Percentiles rank a stretch among this genome's conserved stretches.
These are phyloP conservation scores for Lichenostomus cassidix DNA, from an alignment of 2,113 vertebrate species.

Conservation along the genomic window DNA sequence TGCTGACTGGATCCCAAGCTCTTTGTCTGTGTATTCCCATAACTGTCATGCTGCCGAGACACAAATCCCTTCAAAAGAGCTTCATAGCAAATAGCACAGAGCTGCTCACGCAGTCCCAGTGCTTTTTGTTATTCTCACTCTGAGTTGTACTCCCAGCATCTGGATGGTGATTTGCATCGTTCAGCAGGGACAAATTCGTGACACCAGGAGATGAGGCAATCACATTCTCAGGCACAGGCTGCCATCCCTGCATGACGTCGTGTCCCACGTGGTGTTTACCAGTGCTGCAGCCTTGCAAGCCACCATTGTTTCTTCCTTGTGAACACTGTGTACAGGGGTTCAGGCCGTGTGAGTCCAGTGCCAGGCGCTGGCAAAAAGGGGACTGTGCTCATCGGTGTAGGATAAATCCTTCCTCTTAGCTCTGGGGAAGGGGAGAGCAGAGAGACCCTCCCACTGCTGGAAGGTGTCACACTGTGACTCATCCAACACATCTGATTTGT, in stretches of 20 bases:
- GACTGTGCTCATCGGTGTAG: neutral
- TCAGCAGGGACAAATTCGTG: neutral
- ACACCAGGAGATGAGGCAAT: constrained; percentile 44
- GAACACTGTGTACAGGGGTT: constrained; percentile 21
- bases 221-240: neutral
- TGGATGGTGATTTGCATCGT: neutral
- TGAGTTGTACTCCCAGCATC: neutral
- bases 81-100: neutral
- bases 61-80: neutral
- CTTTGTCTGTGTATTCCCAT: neutral
- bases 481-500: neutral
- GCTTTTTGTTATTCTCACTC: neutral
- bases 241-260: constrained; percentile 24
- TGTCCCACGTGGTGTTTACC: constrained; percentile 64
- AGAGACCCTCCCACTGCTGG: neutral
- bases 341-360: neutral
- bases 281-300: constrained; percentile 38
- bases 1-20: neutral
- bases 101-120: rapidly evolving
- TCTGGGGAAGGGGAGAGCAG: neutral
- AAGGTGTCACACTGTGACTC: neutral
- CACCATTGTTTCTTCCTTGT: constrained; percentile 64
- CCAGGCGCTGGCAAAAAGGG: neutral
- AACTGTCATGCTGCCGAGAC: neutral
- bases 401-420: neutral